A percentile compares a stretch with the other conserved stretches of the same genome.
These are phyloP conservation scores for Hemicentrotus pulcherrimus DNA, from an alignment of 35 echinoderm and acorn worm genomes.

Conservation along the genomic window DNA sequence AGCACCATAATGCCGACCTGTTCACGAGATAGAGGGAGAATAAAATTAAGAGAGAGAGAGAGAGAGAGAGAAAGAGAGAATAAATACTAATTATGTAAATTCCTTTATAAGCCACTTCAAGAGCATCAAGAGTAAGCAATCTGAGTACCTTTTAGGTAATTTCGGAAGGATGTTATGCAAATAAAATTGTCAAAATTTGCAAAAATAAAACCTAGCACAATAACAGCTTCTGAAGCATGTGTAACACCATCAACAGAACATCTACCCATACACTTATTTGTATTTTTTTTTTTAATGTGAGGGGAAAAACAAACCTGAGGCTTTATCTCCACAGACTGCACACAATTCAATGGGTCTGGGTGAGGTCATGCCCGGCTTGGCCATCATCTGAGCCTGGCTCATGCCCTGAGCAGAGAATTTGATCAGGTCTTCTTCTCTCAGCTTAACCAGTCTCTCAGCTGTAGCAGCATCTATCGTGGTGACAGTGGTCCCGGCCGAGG, in stretches of 20 bases:
- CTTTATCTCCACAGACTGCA: constrained; percentile 98
- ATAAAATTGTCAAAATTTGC: too few species aligned
- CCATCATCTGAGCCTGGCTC: constrained; percentile 62
- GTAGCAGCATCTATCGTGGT: constrained; percentile 67
- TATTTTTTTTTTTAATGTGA: not conserved
- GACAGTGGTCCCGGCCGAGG: constrained; percentile 60
- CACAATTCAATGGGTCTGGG: constrained; percentile 85
- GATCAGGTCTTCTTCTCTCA: constrained; percentile 76
- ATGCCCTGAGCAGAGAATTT: constrained; percentile 49
- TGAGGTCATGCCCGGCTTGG: constrained; percentile 49
- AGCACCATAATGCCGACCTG: constrained; percentile 98
- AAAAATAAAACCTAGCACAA: too few species aligned
- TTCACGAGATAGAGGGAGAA: not conserved
- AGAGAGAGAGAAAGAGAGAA: too few species aligned
- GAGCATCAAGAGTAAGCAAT: too few species aligned
- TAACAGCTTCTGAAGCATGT: too few species aligned
- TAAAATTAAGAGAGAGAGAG: too few species aligned
- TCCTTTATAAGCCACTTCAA: too few species aligned
- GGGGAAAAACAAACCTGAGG: constrained; percentile 70
- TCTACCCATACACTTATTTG: too few species aligned
- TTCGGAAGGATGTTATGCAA: too few species aligned
- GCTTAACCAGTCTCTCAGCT: constrained; percentile 71
- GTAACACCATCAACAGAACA: too few species aligned
- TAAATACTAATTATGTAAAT: too few species aligned
- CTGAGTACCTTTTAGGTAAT: too few species aligned